A percentile compares a stretch with the other conserved stretches of the same genome.
Conservation (phyloP, 1,140 invertebrate genomes). For the Pogonomyrmex californicus region DNA sequence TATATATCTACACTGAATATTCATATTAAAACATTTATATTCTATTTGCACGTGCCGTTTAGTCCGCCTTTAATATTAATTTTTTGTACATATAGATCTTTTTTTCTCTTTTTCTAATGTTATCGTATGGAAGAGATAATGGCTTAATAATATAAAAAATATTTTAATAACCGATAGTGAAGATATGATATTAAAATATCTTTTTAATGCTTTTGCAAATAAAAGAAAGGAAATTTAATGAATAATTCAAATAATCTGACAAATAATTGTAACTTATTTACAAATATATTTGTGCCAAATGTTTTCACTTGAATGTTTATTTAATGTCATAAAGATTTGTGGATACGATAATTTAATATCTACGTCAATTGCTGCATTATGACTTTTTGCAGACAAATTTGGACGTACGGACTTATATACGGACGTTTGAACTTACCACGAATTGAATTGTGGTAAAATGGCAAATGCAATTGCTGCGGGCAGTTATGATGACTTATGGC, state of each 20-base stretch:
- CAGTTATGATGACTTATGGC: conserved; percentile 83
- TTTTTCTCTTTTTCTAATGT: neutral
- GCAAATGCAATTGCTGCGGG: conserved; percentile 76
- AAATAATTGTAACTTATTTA: neutral
- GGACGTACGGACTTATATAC: neutral
- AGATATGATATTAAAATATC: neutral
- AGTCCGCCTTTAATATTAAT: neutral
- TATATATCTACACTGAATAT: neutral
- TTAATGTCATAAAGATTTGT: neutral
- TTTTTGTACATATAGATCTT: conserved; percentile 14
- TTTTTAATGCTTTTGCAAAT: neutral
- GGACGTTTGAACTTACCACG: neutral
- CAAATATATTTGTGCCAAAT: neutral
- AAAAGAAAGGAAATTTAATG: neutral
- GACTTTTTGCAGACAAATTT: neutral
- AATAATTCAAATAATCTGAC: neutral
- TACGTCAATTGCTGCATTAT: neutral
- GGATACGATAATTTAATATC: neutral
- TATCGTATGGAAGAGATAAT: neutral
- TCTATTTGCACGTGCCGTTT: neutral
- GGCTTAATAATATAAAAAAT: neutral
- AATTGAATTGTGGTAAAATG: conserved; percentile 55
- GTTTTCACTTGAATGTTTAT: neutral
- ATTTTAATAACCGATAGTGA: neutral
- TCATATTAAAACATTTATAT: conserved; percentile 27